Base-by-base conservation (phyloP, 37 sponge, comb jelly and placozoan species). In the Eunapius fragilis region DNA sequence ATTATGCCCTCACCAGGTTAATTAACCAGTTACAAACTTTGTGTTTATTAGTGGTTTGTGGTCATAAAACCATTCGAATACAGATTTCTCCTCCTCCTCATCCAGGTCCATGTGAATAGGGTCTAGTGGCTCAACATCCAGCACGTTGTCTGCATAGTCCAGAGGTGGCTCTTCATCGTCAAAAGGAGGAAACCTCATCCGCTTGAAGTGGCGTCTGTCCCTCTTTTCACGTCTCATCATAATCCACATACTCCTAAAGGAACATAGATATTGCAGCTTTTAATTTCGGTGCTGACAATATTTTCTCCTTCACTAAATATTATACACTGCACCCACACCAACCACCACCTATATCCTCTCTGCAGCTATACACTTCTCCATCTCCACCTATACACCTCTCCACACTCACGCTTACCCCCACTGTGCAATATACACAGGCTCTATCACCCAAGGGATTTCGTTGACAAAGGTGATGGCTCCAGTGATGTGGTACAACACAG, bases 111-210 rank as follows among this genome's bases (percentile, higher is more conserved):
- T 97, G 93, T 99, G 97, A 24, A 99, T 95, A 31, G 99, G 89
- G 85, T 99, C 99, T 74, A 99, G 96, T 0, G 99, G 99, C 85
- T 99, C 99, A 37, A 99, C 98, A 85, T 99, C 99, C 49, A 99
- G 81, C 25, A 99, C 80, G 80, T 99, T 99, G 91, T 99, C 99
- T 25, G 95, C 96, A 83, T 99, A 99, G 80, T 99, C 99, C 32
- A 99, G 92, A 0, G 99, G 97, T 48, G 97, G 97, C 87, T 99
- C 99, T 68, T 99, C 99, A 71, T 99, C 99, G 73, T 99, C 99
- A 90, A 99, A 99, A 31, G 99, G 99, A 88, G 99, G 99, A 90
- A 99, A 99, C 47, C 99, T 87, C 99, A 99, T 99, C 72, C 99
- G 75, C 88, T 99, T 99, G 76, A 99, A 99, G 87, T 99, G 99